phyloP scores from a whole-genome alignment of 2,888 invertebrate species.

The Nemoura dubitans region DNA sequence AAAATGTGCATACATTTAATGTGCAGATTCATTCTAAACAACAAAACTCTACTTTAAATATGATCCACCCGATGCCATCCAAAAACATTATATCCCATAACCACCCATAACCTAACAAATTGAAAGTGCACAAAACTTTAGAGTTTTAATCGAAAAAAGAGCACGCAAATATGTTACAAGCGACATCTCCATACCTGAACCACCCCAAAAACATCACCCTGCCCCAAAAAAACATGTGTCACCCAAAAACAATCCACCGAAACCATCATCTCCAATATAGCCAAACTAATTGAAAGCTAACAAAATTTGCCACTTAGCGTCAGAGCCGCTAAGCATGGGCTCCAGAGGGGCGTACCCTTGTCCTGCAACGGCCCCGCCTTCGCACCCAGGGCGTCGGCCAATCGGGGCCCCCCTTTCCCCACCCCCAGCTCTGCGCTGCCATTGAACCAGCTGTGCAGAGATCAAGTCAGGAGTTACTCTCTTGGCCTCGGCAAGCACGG shows the following conservation, averaged over 20 bases:
- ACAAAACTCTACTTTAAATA: too few relatives aligned
- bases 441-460: neutral
- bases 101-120: too few relatives aligned
- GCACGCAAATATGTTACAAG: too few relatives aligned
- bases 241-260: neutral
- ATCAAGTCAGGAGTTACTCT: neutral
- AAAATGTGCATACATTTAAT: too few relatives aligned
- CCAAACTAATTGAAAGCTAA: constrained; percentile 31
- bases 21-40: too few relatives aligned
- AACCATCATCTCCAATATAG: neutral
- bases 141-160: too few relatives aligned
- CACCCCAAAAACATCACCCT: neutral
- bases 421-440: neutral
- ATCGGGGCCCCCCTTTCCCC: neutral
- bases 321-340: neutral
- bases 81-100: too few relatives aligned
- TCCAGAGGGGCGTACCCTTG: neutral
- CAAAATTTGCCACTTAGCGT: constrained; percentile 23
- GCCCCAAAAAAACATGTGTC: neutral
- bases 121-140: too few relatives aligned
- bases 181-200: neutral
- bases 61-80: too few relatives aligned
- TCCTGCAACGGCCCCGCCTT: neutral
- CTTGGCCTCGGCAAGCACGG: neutral
- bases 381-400: neutral